Evolutionary conservation across 2,888 invertebrate species (phyloP).

Genomic region (Ryuthela nishihirai): DNA sequence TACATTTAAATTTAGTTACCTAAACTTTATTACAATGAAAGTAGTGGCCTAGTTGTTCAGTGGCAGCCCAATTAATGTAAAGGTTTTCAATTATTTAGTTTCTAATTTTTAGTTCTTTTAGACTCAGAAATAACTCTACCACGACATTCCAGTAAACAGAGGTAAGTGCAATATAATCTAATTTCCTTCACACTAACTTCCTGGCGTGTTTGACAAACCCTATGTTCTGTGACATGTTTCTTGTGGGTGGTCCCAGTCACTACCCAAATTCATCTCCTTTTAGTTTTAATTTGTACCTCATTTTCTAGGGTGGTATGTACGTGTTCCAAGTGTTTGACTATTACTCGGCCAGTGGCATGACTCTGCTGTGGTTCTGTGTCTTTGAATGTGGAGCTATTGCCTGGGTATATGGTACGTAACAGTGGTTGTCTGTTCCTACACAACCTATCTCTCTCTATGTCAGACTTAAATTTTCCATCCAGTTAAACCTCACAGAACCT

Average conservation of each 20-base stretch:
- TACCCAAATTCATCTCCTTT: no score
- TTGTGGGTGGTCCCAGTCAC: no score
- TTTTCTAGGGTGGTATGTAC: slow-evolving; percentile 62
- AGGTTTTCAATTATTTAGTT: slow-evolving; percentile 19
- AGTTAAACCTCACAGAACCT: no score
- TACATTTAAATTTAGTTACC: no score
- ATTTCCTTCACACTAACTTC: no score
- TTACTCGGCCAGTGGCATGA: slow-evolving; percentile 61
- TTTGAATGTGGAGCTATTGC: slow-evolving; percentile 73
- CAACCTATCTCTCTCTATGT: slow-evolving; percentile 15
- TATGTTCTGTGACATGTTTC: no score
- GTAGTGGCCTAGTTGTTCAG: no score
- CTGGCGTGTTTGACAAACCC: no score
- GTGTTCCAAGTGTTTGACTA: slow-evolving; percentile 64
- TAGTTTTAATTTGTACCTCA: slow-evolving; percentile 36
- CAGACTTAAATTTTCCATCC: slow-evolving; percentile 20
- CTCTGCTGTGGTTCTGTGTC: slow-evolving; percentile 60
- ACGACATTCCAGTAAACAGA: no score
- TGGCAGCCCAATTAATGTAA: slow-evolving; percentile 25
- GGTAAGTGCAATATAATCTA: no score
- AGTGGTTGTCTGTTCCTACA: slow-evolving; percentile 32
- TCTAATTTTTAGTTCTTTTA: slow-evolving; percentile 34
- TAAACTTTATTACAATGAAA: no score
- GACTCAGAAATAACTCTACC: slow-evolving; percentile 14
- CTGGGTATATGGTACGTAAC: slow-evolving; percentile 68